These are phyloP conservation scores for Pandemis corylana DNA, from an alignment of 2,888 invertebrate genomes.

Conservation along the genomic window DNA sequence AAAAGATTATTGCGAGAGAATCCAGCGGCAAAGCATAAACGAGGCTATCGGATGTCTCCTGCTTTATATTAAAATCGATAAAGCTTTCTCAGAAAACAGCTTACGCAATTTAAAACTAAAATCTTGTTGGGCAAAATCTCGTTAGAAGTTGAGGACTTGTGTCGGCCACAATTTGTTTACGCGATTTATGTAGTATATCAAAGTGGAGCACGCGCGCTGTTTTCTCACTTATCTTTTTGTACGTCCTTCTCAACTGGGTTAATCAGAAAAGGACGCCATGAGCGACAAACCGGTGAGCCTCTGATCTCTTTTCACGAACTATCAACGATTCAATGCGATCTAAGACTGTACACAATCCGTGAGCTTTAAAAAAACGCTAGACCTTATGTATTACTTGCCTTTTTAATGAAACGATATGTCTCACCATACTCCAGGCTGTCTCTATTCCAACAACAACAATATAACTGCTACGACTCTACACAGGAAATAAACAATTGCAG, in stretches of 20 bases:
- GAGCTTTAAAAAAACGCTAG: background rate
- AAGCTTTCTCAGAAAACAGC: constrained; percentile 40
- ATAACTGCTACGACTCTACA: constrained; percentile 2
- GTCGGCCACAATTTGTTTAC: background rate
- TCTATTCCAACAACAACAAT: background rate
- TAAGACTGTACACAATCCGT: too few relatives aligned
- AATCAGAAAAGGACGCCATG: background rate
- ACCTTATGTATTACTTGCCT: background rate
- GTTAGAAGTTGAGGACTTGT: constrained; percentile 29
- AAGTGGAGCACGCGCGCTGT: background rate
- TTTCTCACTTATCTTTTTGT: background rate
- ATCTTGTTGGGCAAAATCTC: constrained; percentile 37
- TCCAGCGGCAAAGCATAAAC: constrained; percentile 51
- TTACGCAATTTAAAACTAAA: constrained; percentile 35
- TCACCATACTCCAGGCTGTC: background rate
- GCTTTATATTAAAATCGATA: constrained; percentile 54
- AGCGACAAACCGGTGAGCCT: background rate
- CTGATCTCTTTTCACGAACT: background rate
- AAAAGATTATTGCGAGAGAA: constrained; percentile 67
- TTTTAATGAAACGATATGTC: background rate
- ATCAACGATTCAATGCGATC: background rate
- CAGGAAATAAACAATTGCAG: constrained; percentile 31
- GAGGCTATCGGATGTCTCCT: constrained; percentile 14
- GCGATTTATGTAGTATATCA: background rate
- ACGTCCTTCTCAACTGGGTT: background rate